phyloP scores from a whole-genome alignment of 2,888 invertebrate species.

The Amiota minor region DNA sequence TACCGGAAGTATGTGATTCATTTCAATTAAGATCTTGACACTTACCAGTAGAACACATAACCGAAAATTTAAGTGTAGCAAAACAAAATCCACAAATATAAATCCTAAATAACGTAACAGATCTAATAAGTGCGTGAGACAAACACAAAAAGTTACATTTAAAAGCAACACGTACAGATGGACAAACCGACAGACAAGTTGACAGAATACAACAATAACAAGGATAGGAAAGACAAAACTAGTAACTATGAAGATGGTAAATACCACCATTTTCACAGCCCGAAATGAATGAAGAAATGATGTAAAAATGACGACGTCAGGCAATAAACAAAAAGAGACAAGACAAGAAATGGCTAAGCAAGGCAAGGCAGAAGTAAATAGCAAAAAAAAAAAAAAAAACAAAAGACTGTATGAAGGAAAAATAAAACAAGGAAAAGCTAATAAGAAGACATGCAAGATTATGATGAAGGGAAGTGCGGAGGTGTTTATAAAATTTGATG shows the following conservation, averaged over 20 bases:
- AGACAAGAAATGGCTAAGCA: too few species aligned
- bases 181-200: background rate
- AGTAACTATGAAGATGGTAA: background rate
- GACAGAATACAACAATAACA: too few species aligned
- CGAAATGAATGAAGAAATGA: too few species aligned
- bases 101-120: background rate
- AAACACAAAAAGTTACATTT: slow-evolving; percentile 2
- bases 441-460: background rate
- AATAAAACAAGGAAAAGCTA: background rate
- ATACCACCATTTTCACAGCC: too few species aligned
- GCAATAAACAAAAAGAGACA: too few species aligned
- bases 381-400: background rate
- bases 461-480: too few species aligned
- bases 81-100: background rate
- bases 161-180: slow-evolving; percentile 20
- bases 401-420: background rate
- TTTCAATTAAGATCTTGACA: slow-evolving; percentile 17
- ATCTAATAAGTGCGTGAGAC: background rate
- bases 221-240: background rate
- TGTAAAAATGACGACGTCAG: slow-evolving; percentile 1
- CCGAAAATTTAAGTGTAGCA: background rate
- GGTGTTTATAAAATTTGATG: too few species aligned
- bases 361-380: background rate
- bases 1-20: slow-evolving; percentile 14
- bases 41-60: background rate